Evolutionary conservation across 2,113 vertebrate genomes (phyloP), one percentile per base, ranked within the genome.

Genomic region (Cyanistes caeruleus): DNA sequence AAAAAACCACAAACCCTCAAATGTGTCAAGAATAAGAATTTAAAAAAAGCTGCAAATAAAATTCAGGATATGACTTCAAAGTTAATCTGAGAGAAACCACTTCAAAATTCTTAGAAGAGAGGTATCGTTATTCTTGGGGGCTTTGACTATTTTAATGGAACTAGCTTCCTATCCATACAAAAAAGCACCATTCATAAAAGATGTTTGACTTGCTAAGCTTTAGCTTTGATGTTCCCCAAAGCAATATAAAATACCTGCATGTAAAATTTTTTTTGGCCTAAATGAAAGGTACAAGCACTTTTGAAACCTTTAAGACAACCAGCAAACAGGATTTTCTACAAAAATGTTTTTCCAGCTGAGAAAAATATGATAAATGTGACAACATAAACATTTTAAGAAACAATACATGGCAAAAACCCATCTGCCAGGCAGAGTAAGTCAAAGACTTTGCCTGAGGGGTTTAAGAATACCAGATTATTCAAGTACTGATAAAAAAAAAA

Each of bases 351-450:
- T 84, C 74, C 82, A 93, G 44, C 46, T 69, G 56, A 96, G 73
- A 90, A 56, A 94, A 96, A 93, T 69, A 93, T 5, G 41, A 2
- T 90, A 68, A 11, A 9, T 81, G 46, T 91, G 88, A 91, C 95
- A 86, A 58, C 53, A 80, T 11, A 90, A 94, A 76, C 88, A 87
- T 53, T 79, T 89, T 87, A 74, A 90, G 79, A 94, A 94, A 93
- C 64, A 92, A 89, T 74, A 37, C 30, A 60, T 17, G 51, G 87
- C 74, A 91, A 90, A 92, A 94, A 72, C 67, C 68, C 5, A 0
- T 88, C 81, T 96, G 77, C 83, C 87, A 94, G 70, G 83, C 60
- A 94, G 75, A 84, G 81, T 77, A 97, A 95, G 56, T 75, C 69
- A 88, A 69, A 67, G 63, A 67, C 1, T 49, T 72, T 74, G 81